Evolutionary conservation across 1,140 invertebrate genomes (phyloP), one percentile per base, ranked within the genome.

Genomic region (Pseudomyrmex dendroicus): DNA sequence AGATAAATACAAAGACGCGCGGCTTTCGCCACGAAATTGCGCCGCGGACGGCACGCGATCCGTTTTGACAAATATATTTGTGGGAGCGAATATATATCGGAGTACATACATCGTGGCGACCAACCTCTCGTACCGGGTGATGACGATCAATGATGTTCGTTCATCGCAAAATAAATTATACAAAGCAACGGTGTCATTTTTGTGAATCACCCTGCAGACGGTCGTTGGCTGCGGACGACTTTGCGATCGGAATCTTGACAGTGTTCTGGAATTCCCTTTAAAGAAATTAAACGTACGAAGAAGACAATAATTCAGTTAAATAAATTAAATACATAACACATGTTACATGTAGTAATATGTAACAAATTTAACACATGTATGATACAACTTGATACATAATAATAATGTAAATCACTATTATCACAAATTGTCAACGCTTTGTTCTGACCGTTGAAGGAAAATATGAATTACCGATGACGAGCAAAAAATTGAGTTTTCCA

Each of bases 1-100:
- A 93, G 87, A 90, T 93, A 91, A 93, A 93, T 93, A 93, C 92
- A 92, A 91, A 92, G 90, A 86, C 82, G 76, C 44, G 56, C 76
- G 54, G 17, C 48, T 57, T 52, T 46, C 73, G 59, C 56, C 48
- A 48, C 25, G 77, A 50, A 44, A 82, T 64, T 85, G 66, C 63
- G 57, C 57, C 54, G 10, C 56, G 62, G 17, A 84, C 70, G 52
- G 7, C 56, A 74, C 56, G 62, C 67, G 44, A 35, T 72, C 9
- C 44, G 61, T 64, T 25, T 64, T 67, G 62, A 84, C 83, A 68
- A 62, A 56, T 35, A 52, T 73, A 52, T 83, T 52, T n/a, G 46
- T 68, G 68, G 63, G 10, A 8, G 17, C 8, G 13, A 54, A 54
- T 67, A 80, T 59, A 70, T 46, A 25, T 80, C 54, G 5, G 66